Evolutionary conservation across 1,140 invertebrate species (phyloP).

Genomic region (Riptortus pedestris): DNA sequence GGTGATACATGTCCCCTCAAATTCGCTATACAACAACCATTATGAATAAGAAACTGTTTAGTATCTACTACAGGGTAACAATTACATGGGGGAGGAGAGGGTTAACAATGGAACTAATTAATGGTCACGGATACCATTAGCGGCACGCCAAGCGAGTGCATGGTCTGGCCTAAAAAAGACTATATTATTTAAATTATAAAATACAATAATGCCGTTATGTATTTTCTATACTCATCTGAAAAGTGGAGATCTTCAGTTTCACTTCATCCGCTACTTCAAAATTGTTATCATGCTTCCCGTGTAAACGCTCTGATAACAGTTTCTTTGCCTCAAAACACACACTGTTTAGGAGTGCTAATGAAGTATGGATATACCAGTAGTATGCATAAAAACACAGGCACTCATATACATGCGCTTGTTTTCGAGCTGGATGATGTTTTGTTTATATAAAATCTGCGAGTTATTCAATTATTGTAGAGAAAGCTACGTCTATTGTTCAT

Average conservation of each 20-base stretch:
- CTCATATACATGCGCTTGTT: not conserved
- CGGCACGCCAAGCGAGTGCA: constrained; percentile 29
- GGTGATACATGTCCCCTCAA: constrained; percentile 28
- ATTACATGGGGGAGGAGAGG: constrained; percentile 33
- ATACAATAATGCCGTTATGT: constrained; percentile 26
- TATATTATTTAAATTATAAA: constrained; percentile 27
- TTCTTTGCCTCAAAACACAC: not conserved
- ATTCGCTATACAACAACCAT: constrained; percentile 35
- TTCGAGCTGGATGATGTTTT: constrained; percentile 7
- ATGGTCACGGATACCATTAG: constrained; percentile 14
- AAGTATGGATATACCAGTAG: constrained; percentile 5
- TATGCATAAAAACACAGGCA: constrained; percentile 9
- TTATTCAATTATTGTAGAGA: not conserved
- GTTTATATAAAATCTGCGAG: not conserved
- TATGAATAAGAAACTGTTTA: constrained; percentile 34
- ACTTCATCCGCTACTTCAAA: too few species aligned
- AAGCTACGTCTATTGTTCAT: constrained; percentile 6
- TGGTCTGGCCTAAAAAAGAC: constrained; percentile 26
- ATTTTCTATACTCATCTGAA: constrained; percentile 6
- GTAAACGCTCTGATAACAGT: not conserved
- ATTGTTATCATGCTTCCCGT: not conserved
- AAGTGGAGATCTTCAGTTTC: not conserved
- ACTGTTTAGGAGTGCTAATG: constrained; percentile 1
- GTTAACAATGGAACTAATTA: constrained; percentile 31
- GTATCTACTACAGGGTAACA: constrained; percentile 33